Conservation (phyloP, 2,797 vertebrate genomes). For the Gymnodraco acuticeps region DNA sequence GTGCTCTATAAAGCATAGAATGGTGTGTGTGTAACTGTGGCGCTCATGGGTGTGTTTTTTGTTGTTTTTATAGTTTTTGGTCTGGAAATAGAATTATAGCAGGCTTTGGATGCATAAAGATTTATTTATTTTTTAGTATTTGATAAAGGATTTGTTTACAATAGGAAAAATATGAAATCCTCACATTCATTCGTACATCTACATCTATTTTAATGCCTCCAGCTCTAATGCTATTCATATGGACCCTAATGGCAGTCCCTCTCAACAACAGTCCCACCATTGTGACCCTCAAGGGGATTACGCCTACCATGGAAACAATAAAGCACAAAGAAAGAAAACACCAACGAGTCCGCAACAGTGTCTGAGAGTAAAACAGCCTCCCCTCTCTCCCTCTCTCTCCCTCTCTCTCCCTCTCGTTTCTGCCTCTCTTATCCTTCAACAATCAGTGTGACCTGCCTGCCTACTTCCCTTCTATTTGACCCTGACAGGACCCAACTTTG, state of each 20-base stretch:
- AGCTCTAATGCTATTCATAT: constrained; percentile 55
- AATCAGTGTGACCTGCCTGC: constrained; percentile 64
- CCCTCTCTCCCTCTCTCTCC: constrained; percentile 33
- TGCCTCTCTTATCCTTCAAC: constrained; percentile 49
- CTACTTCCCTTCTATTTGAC: constrained; percentile 57
- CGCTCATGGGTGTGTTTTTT: too few relatives aligned
- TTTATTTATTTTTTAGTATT: not conserved
- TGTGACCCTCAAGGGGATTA: constrained; percentile 78
- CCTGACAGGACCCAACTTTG: constrained; percentile 16
- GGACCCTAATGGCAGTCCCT: constrained; percentile 58
- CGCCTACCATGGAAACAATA: constrained; percentile 77
- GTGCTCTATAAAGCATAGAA: not conserved
- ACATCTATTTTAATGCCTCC: constrained; percentile 26
- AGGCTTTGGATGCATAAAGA: not conserved
- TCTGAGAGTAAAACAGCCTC: constrained; percentile 51
- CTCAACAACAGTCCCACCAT: constrained; percentile 76
- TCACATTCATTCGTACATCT: not conserved
- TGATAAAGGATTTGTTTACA: not conserved
- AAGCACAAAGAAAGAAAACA: constrained; percentile 75
- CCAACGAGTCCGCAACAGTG: constrained; percentile 51
- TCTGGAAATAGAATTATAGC: not conserved
- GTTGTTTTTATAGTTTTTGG: too few relatives aligned
- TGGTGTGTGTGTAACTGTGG: not conserved
- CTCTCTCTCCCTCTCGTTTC: constrained; percentile 17
- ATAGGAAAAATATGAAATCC: not conserved